These are phyloP conservation scores for Porites rus DNA, from an alignment of 92 coral and sea anemone genomes.

Conservation along the genomic window DNA sequence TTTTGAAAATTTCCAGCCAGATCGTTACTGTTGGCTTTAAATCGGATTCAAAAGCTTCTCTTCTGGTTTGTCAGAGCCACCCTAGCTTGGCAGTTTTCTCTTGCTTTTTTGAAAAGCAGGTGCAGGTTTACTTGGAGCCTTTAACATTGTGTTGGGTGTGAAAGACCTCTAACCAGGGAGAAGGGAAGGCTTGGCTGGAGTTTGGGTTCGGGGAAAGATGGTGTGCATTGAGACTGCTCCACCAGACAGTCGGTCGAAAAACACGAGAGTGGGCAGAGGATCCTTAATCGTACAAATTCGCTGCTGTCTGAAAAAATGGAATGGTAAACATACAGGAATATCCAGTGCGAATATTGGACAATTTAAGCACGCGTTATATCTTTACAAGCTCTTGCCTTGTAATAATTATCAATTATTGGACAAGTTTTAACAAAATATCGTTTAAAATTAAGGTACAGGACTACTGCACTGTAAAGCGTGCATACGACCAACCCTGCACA, in stretches of 20 bases:
- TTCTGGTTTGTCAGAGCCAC: constrained; percentile 35
- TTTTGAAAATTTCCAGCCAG: background rate
- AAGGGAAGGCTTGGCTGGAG: background rate
- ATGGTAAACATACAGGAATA: background rate
- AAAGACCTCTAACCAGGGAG: constrained; percentile 16
- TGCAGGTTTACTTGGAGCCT: constrained; percentile 17
- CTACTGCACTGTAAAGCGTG: no score
- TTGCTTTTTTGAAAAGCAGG: constrained; percentile 68
- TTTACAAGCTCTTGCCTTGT: no score
- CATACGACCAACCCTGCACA: no score
- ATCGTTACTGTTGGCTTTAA: background rate
- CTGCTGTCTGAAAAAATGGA: constrained; percentile 54
- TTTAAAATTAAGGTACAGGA: no score
- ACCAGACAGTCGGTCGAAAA: constrained; percentile 68
- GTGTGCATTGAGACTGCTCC: constrained; percentile 5
- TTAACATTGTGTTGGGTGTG: background rate
- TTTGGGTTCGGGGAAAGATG: no score
- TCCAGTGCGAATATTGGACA: no score
- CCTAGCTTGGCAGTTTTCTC: constrained; percentile 81
- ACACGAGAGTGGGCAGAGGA: constrained; percentile 59
- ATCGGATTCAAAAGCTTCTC: constrained; percentile 53
- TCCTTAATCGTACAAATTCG: constrained; percentile 68
- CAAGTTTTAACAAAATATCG: no score
- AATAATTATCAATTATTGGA: no score
- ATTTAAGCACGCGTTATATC: no score